Percentiles rank a stretch among this genome's conserved stretches.
Evolutionary conservation across 2,888 invertebrate genomes (phyloP).

Genomic region (Phyllotreta cruciferae): DNA sequence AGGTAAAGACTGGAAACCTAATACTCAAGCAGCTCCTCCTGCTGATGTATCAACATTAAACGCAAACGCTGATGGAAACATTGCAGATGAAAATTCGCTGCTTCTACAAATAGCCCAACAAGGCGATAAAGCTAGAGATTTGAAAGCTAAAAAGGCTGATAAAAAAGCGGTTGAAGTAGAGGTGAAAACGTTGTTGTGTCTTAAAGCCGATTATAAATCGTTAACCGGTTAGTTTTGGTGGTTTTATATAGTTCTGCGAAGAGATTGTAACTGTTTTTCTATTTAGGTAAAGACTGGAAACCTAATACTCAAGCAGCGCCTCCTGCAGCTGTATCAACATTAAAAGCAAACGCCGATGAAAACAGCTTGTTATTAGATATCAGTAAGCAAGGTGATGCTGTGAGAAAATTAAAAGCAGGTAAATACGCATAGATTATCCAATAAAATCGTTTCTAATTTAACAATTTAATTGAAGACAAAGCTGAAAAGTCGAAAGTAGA

Average conservation of each 20-base stretch:
- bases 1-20: slow-evolving; percentile 64
- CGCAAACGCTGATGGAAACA: too few relatives aligned
- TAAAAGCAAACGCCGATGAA: slow-evolving; percentile 48
- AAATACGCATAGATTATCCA: slow-evolving; percentile 56
- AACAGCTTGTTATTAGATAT: slow-evolving; percentile 52
- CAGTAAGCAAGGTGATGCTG: slow-evolving; percentile 20
- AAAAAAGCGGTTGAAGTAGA: slow-evolving; percentile 65
- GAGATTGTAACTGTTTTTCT: slow-evolving; percentile 67
- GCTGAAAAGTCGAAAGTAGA: slow-evolving; percentile 64
- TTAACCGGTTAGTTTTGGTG: slow-evolving; percentile 62
- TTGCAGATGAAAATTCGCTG: slow-evolving; percentile 53
- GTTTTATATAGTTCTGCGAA: too few relatives aligned
- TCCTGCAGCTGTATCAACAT: not conserved
- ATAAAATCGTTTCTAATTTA: not conserved
- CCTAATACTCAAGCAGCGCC: slow-evolving; percentile 47
- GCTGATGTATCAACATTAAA: not conserved
- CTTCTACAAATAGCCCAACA: slow-evolving; percentile 64
- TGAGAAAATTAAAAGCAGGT: slow-evolving; percentile 60
- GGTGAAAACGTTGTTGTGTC: slow-evolving; percentile 63
- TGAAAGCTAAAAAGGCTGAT: slow-evolving; percentile 69
- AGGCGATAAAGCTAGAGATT: slow-evolving; percentile 75
- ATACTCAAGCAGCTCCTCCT: slow-evolving; percentile 44
- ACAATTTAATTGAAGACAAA: slow-evolving; percentile 23
- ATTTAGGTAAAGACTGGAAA: slow-evolving; percentile 64
- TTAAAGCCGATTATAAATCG: slow-evolving; percentile 76